These are phyloP conservation scores for Myanophis thanlyinensis DNA, from an alignment of 2,113 vertebrate genomes.

Conservation along the genomic window DNA sequence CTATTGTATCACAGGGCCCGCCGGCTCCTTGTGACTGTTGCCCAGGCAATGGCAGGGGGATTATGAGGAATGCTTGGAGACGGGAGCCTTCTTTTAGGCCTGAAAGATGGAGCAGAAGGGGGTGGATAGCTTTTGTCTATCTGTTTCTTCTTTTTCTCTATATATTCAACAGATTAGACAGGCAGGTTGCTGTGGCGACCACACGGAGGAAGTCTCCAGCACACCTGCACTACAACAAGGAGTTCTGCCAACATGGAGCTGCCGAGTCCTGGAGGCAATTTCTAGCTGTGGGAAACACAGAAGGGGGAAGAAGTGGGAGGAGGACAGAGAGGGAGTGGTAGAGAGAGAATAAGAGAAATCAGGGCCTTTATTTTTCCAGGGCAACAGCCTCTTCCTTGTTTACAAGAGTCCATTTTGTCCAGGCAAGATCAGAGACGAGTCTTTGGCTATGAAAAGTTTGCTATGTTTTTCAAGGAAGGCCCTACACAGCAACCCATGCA, in stretches of 20 bases:
- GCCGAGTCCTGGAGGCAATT: constrained; percentile 50
- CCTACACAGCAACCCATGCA: not conserved
- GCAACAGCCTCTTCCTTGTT: not conserved
- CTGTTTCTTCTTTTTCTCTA: constrained; percentile 64
- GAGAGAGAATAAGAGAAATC: constrained; percentile 1
- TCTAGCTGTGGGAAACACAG: constrained; percentile 40
- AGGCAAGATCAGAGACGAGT: not conserved
- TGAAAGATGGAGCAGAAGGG: constrained; percentile 74
- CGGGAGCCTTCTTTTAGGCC: constrained; percentile 68
- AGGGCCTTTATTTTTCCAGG: not conserved
- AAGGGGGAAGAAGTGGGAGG: not conserved
- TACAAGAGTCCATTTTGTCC: not conserved
- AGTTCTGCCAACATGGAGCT: constrained; percentile 56
- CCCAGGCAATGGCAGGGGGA: constrained; percentile 76
- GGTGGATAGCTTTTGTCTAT: constrained; percentile 75
- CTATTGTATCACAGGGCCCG: constrained; percentile 55
- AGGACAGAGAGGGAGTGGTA: not conserved
- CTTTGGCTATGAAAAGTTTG: not conserved
- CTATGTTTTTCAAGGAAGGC: not conserved
- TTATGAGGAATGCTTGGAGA: constrained; percentile 76
- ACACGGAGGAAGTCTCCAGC: constrained; percentile 69
- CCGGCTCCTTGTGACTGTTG: constrained; percentile 74
- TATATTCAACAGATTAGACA: constrained; percentile 78
- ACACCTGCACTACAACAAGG: constrained; percentile 74
- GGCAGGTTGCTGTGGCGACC: constrained; percentile 77